Base-by-base conservation (phyloP, 2,888 invertebrate genomes). In the Formica aserva region DNA sequence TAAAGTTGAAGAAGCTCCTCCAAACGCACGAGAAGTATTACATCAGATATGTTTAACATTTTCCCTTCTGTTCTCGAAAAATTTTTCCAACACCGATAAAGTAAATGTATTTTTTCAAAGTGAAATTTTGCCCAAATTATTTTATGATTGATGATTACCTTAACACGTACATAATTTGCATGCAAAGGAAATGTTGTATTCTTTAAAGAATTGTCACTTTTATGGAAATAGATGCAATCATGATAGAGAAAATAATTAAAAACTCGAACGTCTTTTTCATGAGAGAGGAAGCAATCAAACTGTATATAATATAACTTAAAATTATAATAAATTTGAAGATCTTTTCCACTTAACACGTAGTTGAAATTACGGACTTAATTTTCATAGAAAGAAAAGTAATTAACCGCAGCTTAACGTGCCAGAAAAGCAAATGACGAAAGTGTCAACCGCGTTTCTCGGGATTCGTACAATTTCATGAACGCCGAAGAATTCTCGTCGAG, bases 391-490 rank as follows among this genome's bases (percentile, higher is more conserved):
- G 9, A 29, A 60, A 62, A 32, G 29, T 62, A 32, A 62, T 32
- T 62, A 57, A 22, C 22, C 57, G 22, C 22, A 57, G 57, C 9
- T 18, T 32, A 18, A 32, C 32, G 32, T 32, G 18, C 9, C 75
- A 22, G 22, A 41, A 69, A 69, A 26, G 55, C 41, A 55, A 76
- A 76, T 77, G 69, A 69, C 55, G 80, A 80, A 83, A 82, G 71
- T 81, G 77, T 75, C 71, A 81, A 57, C 60, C 48, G 57, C 75
- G 78, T 86, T 82, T 82, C 78, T 84, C 74, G 55, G 15, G 22
- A 48, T 32, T 26, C 38, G 63, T 63, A 74, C 72, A 77, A 72
- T 80, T 55, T 66, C 60, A 72, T 65, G 67, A 82, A 85, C 80
- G 85, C 78, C 66, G 71, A 29, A 45, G 65, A 74, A 18, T 48